Base-by-base conservation (phyloP, 1,140 invertebrate species). In the Chymomyza costata region DNA sequence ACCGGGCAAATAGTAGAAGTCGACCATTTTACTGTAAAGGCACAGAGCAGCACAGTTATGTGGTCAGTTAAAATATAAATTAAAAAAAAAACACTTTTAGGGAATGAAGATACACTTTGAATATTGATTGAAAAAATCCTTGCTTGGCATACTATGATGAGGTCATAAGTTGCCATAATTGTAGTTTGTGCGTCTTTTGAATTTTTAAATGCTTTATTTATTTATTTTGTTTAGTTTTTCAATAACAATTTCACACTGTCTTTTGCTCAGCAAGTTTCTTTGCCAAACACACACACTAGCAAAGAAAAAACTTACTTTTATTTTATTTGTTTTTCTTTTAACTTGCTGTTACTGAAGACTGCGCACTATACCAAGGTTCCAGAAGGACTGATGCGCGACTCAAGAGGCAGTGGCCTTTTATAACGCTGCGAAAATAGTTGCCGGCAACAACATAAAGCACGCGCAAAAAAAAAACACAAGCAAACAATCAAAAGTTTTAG, bases 1-100 rank as follows among this genome's bases (percentile, higher is more conserved):
- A 55, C 88, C 87, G 1, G 89, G 87, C 46, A 90, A 83, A 83
- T 92, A 91, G 86, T 93, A 93, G 40, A 93, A 85, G 66, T 85
- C 83, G 47, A 83, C 51, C 55, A 70, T 82, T 14, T 8, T 58
- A 13, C 19, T 41, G 8, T n/a, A 19, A 31, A 10, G 34, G 15
- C 10, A 13, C n/a, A n/a, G n/a, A n/a, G n/a, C n/a, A 52, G 18
- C 46, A 46, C 35, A 63, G 1, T 49, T n/a, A n/a, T n/a, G n/a
- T n/a, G n/a, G n/a, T n/a, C n/a, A n/a, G n/a, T n/a, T n/a, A 28
- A 28, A 28, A 28, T 6, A 28, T 6, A 28, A 28, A n/a, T n/a
- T n/a, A n/a, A 28, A 47, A 34, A 43, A 17, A 51, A 52, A 34
- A 10, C 32, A 14, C 3, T 34, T 34, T 34, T 13, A n/a, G 8